Evolutionary conservation across 2,113 vertebrate species (phyloP), one percentile per base, ranked within the genome.

Genomic region (Anas platyrhynchos): DNA sequence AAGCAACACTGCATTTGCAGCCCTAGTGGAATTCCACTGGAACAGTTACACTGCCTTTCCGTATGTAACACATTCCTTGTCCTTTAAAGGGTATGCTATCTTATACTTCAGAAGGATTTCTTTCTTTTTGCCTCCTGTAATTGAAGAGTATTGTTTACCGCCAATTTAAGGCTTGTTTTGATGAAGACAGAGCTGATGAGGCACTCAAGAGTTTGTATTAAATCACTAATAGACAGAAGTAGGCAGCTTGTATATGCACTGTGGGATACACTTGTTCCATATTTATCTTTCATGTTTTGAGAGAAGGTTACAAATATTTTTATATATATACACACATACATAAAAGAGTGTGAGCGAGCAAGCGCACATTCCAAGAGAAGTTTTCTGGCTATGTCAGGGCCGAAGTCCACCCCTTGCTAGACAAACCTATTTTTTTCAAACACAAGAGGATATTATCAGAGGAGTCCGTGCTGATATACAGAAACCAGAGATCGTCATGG

Each of bases 21-120:
- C 73, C 93, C 68, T 34, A 85, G 94, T 48, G 86, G 65, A 97
- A 97, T 97, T 95, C 95, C 95, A 74, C 48, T 27, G 86, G 78
- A 95, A 96, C 91, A 88, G 54, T 94, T 25, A 82, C 79, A 74
- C 88, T 26, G 56, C 71, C 91, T 89, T 94, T 32, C 93, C 80
- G 92, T 89, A 90, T 91, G 44, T 92, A 85, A 71, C 89, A 92
- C 97, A 97, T 98, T 97, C 97, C 97, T 96, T 97, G 93, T 95
- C 96, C 97, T 97, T 97, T 97, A 97, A 97, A 97, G 97, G 97
- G 82, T 95, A 97, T 97, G 93, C 79, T 76, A 41, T 95, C 94
- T 93, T 92, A 85, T 80, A 93, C 94, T 95, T 84, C 73, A 73
- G 63, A 94, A 94, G 83, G 80, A 16, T 91, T 95, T 79, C 93